Base-by-base conservation (phyloP, 1,140 invertebrate genomes). In the Temnothorax curvispinosus region DNA sequence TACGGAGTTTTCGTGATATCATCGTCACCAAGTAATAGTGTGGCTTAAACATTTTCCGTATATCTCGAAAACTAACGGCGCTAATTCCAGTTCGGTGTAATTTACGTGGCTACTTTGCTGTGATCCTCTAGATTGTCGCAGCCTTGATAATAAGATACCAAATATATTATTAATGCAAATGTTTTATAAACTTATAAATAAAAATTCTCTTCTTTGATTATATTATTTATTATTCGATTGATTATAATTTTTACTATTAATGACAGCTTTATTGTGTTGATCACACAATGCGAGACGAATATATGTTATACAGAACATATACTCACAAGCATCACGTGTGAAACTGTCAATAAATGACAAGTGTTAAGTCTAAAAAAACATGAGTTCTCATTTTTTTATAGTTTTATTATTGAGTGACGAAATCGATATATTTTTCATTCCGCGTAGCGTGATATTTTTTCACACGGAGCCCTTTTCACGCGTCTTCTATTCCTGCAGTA, bases 1-100 rank as follows among this genome's bases (percentile, higher is more conserved):
- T 82, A 82, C 67, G 13, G 67, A 82, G 67, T 84, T 84, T 84
- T 84, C 80, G 54, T 50, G 80, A 84, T 84, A 84, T 74, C 80
- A 60, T 75, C 69, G 80, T 82, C 80, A 74, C 52, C 80, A 74
- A 84, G 80, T 50, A 84, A 84, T 32, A 60, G 21, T 47, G 71
- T 71, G 80, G 71, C 32, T 81, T 60, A 71, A 81, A 81, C 65
- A 71, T 44, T 84, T 75, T 75, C 69, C 32, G 18, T 84, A 60
- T 60, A 74, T 75, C 80, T 60, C 80, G 21, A 82, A 82, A 82
- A 60, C 80, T 21, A 52, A 82, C 52, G 41, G 5, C 1, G 7
- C 50, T 38, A 69, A 81, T 35, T 32, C 4, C 32, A 21, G 41
- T 75, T 38, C 9, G 32, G 2, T 38, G n/a, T 75, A 74, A 60